Conservation (phyloP, 2,797 vertebrate genomes). For the Lycodopsis pacificus region DNA sequence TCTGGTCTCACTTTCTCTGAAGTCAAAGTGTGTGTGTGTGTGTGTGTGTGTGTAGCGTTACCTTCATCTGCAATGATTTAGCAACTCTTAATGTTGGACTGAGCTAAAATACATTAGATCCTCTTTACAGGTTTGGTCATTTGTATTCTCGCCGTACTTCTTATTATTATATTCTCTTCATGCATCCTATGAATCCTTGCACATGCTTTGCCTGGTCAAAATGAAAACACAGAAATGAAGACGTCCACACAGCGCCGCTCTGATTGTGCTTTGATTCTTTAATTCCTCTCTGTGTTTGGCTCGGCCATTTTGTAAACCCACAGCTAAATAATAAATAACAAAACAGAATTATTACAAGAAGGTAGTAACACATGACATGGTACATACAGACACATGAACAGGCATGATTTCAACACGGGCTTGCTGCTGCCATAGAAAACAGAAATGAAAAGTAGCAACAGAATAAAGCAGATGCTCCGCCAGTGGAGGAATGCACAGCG, state of each 20-base stretch:
- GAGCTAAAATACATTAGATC: not conserved
- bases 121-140: not conserved
- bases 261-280: slow-evolving; percentile 78
- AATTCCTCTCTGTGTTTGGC: slow-evolving; percentile 63
- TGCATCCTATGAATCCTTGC: no score
- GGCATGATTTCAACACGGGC: slow-evolving; percentile 53
- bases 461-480: slow-evolving; percentile 41
- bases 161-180: not conserved
- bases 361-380: slow-evolving; percentile 41
- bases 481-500: slow-evolving; percentile 45
- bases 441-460: slow-evolving; percentile 40
- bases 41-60: not conserved
- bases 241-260: not conserved
- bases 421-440: slow-evolving; percentile 64
- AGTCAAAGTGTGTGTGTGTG: not conserved
- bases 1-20: not conserved
- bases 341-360: slow-evolving; percentile 65
- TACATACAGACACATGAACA: slow-evolving; percentile 56
- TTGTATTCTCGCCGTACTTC: not conserved
- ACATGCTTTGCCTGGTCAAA: not conserved
- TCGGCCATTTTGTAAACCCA: slow-evolving; percentile 72
- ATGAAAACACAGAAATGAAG: slow-evolving; percentile 25
- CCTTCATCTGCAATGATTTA: not conserved
- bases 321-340: slow-evolving; percentile 79
- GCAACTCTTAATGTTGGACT: not conserved